Base-by-base conservation (phyloP, 2,888 invertebrate genomes). In the Hirtodrosophila cameraria region DNA sequence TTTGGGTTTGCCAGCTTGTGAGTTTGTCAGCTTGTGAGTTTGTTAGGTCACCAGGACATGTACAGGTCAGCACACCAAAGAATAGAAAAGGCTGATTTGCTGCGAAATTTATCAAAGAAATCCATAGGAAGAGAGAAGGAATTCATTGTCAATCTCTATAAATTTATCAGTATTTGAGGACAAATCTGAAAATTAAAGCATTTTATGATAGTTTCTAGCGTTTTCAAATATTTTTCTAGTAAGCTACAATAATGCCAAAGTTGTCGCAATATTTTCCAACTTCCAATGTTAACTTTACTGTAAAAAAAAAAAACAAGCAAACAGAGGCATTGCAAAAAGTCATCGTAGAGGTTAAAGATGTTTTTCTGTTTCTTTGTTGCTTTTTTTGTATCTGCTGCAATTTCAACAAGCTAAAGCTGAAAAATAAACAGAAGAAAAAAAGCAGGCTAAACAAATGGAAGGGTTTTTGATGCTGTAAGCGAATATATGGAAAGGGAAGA, bases 371-470 rank as follows among this genome's bases (percentile, higher is more conserved):
- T 7, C 3, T 18, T 18, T 18, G 18, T 28, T 55, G 15, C 18
- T 69, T 35, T 16, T 69, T 35, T 50, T 60, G 27, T 66, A 48
- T 73, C 43, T 49, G 39, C 23, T 61, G 67, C 53, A 61, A 53
- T 27, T 53, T 73, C 72, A 65, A 72, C 72, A 38, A 54, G 23
- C 50, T n/a, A 50, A 54, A 54, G 41, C 54, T 35, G 33, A 35
- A 35, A 12, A 46, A 11, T 54, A 58, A 68, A 68, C 53, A 59
- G 33, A 46, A 13, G 13, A 27, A 4, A n/a, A 30, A 48, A 52
- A 23, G n/a, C 15, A 33, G 16, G 23, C 11, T 3, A 46, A 27
- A 20, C 57, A 63, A 58, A 33, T 33, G 45, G 25, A 38, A 30
- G 30, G 13, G 3, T 8, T 23, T 6, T 8, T 3, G 23, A n/a